These are phyloP conservation scores for Penaeus monodon DNA, from an alignment of 2,888 invertebrate genomes.

Conservation along the genomic window DNA sequence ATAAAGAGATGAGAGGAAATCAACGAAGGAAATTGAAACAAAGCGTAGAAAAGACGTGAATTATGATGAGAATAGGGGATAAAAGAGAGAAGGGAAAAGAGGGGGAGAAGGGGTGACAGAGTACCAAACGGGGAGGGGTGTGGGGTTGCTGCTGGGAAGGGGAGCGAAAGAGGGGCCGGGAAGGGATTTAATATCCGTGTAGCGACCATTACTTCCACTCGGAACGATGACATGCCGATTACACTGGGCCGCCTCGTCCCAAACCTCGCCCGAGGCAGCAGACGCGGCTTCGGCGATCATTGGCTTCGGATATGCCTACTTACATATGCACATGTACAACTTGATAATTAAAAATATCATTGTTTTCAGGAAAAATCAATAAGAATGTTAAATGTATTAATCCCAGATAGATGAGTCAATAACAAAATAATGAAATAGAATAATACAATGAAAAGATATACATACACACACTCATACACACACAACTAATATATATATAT, in stretches of 20 bases:
- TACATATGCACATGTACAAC: neutral
- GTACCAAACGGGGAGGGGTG: neutral
- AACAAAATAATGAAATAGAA: no score
- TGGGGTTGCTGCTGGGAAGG: slow-evolving; percentile 2
- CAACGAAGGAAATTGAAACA: slow-evolving; percentile 1
- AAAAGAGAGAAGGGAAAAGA: slow-evolving; percentile 3
- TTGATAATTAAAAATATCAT: no score
- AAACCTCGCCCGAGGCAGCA: neutral
- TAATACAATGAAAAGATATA: no score
- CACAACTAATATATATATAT: no score
- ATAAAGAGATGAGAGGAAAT: no score
- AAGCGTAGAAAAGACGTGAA: neutral
- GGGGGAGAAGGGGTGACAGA: slow-evolving; percentile 24
- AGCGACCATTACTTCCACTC: slow-evolving; percentile 56
- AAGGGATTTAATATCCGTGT: slow-evolving; percentile 59
- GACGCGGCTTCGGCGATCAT: slow-evolving; percentile 2
- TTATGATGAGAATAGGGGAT: neutral
- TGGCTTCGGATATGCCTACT: neutral
- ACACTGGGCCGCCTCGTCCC: slow-evolving; percentile 33
- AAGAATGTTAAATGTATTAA: neutral
- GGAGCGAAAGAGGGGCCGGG: slow-evolving; percentile 22
- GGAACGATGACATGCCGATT: slow-evolving; percentile 58
- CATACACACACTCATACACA: no score
- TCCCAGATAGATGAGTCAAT: neutral
- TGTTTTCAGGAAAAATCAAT: no score